Conservation (phyloP, 2,113 vertebrate species). For the Sinocyclocheilus anophthalmus region DNA sequence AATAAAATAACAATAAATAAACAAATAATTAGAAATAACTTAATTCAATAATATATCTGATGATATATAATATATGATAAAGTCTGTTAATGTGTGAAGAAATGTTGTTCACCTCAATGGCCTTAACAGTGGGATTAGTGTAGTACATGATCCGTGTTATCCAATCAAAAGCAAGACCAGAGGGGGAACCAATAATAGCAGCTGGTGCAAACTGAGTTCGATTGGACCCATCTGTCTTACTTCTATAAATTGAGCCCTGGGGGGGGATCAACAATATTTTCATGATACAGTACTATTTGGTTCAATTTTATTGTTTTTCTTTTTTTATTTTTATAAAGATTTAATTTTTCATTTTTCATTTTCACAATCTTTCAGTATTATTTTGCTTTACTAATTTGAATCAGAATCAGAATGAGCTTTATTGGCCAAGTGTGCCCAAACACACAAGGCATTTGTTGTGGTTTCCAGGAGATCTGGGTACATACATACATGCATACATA, state of each 20-base stretch:
- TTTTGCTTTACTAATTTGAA: not conserved
- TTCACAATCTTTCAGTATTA: not conserved
- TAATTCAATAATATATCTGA: not conserved
- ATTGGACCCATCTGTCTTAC: slow-evolving; percentile 71
- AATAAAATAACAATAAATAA: not conserved
- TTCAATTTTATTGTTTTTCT: not conserved
- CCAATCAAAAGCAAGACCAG: slow-evolving; percentile 77
- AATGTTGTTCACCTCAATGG: slow-evolving; percentile 70
- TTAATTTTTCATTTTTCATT: not conserved
- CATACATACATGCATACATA: too few relatives aligned
- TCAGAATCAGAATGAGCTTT: too few relatives aligned
- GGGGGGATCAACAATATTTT: not conserved
- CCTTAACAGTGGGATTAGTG: slow-evolving; percentile 68
- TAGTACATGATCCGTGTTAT: slow-evolving; percentile 74
- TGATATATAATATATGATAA: not conserved
- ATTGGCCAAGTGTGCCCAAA: too few relatives aligned
- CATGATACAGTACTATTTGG: not conserved
- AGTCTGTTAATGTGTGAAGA: not conserved
- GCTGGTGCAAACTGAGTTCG: slow-evolving; percentile 74
- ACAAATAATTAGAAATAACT: not conserved
- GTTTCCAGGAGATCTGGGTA: too few relatives aligned
- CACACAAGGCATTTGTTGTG: too few relatives aligned
- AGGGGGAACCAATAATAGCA: slow-evolving; percentile 69
- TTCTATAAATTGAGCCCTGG: slow-evolving; percentile 74
- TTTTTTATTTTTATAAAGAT: not conserved